phyloP scores from a whole-genome alignment of 1,140 invertebrate species.

The Polyergus mexicanus region DNA sequence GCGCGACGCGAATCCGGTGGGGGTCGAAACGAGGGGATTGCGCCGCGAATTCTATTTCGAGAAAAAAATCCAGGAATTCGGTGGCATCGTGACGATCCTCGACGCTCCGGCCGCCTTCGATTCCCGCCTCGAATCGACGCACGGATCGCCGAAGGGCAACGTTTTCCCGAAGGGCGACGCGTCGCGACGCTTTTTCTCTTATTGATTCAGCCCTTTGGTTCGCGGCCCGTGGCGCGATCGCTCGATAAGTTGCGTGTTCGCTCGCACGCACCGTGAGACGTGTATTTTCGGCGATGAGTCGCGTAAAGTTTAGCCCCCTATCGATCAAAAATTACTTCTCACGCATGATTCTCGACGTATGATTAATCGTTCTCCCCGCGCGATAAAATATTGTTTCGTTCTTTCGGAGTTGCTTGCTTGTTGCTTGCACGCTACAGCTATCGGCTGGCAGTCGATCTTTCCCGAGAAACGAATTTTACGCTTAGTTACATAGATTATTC shows the following conservation, averaged over 20 bases:
- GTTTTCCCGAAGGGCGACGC: slow-evolving; percentile 23
- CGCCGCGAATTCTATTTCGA: neutral
- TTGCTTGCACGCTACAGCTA: slow-evolving; percentile 26
- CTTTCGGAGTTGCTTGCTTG: slow-evolving; percentile 33
- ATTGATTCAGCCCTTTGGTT: slow-evolving; percentile 57
- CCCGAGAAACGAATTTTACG: slow-evolving; percentile 39
- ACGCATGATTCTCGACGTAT: neutral
- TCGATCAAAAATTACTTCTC: slow-evolving; percentile 29
- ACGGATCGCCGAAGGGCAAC: neutral
- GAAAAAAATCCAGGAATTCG: slow-evolving; percentile 28
- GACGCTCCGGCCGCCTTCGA: neutral
- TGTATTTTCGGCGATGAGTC: slow-evolving; percentile 22
- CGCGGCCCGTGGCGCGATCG: slow-evolving; percentile 45
- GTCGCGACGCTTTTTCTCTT: slow-evolving; percentile 56
- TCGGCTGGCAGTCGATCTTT: slow-evolving; percentile 11
- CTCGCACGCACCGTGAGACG: slow-evolving; percentile 25
- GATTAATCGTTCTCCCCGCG: neutral
- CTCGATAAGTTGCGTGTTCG: slow-evolving; percentile 56
- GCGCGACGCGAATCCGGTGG: slow-evolving; percentile 8
- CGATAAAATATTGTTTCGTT: neutral
- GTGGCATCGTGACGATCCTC: neutral
- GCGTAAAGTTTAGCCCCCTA: neutral
- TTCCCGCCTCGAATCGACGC: slow-evolving; percentile 7
- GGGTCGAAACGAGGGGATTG: slow-evolving; percentile 13
- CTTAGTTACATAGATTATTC: slow-evolving; percentile 44